Conservation (phyloP, 2,797 vertebrate species). For the Halcyon chelicuti region DNA sequence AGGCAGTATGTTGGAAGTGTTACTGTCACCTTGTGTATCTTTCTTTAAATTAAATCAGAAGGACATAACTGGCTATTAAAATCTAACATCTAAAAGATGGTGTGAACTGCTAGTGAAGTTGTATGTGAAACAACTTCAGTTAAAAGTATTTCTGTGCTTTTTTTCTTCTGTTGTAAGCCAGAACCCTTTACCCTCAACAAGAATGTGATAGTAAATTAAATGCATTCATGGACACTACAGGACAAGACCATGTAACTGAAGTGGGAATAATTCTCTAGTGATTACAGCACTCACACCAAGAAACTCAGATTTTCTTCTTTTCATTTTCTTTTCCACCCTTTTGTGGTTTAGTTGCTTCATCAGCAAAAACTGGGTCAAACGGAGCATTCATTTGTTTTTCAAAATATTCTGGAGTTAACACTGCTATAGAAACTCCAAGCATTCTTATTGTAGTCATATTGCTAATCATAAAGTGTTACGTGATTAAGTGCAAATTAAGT, state of each 20-base stretch:
- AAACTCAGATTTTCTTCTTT: background rate
- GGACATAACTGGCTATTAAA: background rate
- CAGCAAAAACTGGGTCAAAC: background rate
- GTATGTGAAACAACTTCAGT: background rate
- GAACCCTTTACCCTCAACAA: background rate
- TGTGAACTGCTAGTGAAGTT: background rate
- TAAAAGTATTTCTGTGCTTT: background rate
- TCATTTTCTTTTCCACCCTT: background rate
- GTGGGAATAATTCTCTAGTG: background rate
- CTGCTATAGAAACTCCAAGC: background rate
- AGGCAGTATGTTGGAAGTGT: background rate
- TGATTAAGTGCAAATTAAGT: slow-evolving; percentile 50
- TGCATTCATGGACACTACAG: background rate
- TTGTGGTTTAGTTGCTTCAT: background rate
- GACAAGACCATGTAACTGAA: background rate
- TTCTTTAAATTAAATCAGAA: background rate
- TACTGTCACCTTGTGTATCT: background rate
- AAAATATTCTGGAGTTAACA: background rate
- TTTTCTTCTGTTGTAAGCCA: background rate
- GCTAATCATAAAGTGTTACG: slow-evolving; percentile 32
- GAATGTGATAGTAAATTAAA: background rate
- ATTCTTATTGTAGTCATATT: background rate
- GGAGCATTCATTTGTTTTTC: background rate
- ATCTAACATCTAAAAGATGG: background rate
- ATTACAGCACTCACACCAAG: background rate